phyloP scores from a whole-genome alignment of 2,888 invertebrate genomes.

The Noctua fimbriata region DNA sequence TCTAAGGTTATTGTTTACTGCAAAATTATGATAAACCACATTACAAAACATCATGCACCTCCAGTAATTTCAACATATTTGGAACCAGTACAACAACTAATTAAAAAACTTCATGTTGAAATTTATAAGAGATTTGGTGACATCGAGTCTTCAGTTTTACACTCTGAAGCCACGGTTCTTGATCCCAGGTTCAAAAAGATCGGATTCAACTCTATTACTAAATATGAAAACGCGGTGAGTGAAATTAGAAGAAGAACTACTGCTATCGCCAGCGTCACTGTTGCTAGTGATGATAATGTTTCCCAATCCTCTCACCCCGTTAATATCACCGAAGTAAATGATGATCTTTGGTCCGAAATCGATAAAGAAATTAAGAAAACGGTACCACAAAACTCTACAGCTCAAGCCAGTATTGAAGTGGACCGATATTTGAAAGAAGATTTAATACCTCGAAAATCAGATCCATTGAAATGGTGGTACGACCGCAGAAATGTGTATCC shows the following conservation, averaged over 20 bases:
- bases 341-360: slow-evolving; percentile 34
- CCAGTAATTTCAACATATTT: slow-evolving; percentile 35
- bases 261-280: slow-evolving; percentile 30
- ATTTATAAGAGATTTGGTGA: slow-evolving; percentile 38
- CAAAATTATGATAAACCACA: slow-evolving; percentile 38
- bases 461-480: slow-evolving; percentile 32
- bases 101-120: slow-evolving; percentile 40
- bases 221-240: slow-evolving; percentile 38
- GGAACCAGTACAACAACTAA: slow-evolving; percentile 35
- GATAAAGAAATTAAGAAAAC: slow-evolving; percentile 29
- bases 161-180: slow-evolving; percentile 31
- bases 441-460: slow-evolving; percentile 25
- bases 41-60: slow-evolving; percentile 32
- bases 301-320: slow-evolving; percentile 20
- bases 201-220: slow-evolving; percentile 21
- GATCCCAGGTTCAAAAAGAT: slow-evolving; percentile 32
- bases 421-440: slow-evolving; percentile 32
- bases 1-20: slow-evolving; percentile 32
- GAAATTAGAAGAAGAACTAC: slow-evolving; percentile 32
- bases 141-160: slow-evolving; percentile 34
- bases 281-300: slow-evolving; percentile 21
- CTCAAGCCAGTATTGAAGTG: slow-evolving; percentile 33
- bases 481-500: slow-evolving; percentile 29
- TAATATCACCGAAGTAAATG: slow-evolving; percentile 24
- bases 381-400: slow-evolving; percentile 33